These are phyloP conservation scores for Agrochola lota DNA, from an alignment of 2,888 invertebrate species.

Conservation along the genomic window DNA sequence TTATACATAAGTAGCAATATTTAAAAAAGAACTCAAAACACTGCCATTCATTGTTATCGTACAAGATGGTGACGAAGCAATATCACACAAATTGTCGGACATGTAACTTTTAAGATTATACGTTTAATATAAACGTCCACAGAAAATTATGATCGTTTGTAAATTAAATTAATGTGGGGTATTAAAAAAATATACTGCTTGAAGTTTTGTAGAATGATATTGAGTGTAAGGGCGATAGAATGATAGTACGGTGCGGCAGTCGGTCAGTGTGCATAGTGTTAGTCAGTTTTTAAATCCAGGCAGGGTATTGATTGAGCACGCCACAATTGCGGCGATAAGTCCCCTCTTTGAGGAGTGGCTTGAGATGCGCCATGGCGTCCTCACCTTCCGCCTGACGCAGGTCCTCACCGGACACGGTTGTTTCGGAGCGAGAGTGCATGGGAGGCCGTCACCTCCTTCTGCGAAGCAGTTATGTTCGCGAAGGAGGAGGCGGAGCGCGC, in stretches of 20 bases:
- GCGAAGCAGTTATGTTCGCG: too few species aligned
- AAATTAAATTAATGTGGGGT: slow-evolving; percentile 32
- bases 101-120: slow-evolving; percentile 30
- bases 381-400: too few species aligned
- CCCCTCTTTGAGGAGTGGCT: too few species aligned
- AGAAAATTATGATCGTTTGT: slow-evolving; percentile 15
- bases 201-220: slow-evolving; percentile 3
- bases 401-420: too few species aligned
- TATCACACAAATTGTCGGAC: slow-evolving; percentile 59
- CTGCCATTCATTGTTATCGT: slow-evolving; percentile 56
- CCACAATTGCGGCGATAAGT: too few species aligned
- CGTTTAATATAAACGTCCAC: slow-evolving; percentile 5
- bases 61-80: slow-evolving; percentile 59
- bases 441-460: too few species aligned
- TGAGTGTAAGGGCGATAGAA: slow-evolving; percentile 19
- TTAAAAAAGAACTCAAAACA: slow-evolving; percentile 21
- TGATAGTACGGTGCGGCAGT: neutral
- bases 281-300: neutral
- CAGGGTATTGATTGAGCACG: too few species aligned
- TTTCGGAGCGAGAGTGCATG: too few species aligned
- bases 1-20: neutral
- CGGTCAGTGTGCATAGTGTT: slow-evolving; percentile 1
- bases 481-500: too few species aligned
- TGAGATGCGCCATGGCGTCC: too few species aligned
- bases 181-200: slow-evolving; percentile 29